These are phyloP conservation scores for Lontra canadensis DNA, from an alignment of 2,113 vertebrate genomes.

Conservation along the genomic window DNA sequence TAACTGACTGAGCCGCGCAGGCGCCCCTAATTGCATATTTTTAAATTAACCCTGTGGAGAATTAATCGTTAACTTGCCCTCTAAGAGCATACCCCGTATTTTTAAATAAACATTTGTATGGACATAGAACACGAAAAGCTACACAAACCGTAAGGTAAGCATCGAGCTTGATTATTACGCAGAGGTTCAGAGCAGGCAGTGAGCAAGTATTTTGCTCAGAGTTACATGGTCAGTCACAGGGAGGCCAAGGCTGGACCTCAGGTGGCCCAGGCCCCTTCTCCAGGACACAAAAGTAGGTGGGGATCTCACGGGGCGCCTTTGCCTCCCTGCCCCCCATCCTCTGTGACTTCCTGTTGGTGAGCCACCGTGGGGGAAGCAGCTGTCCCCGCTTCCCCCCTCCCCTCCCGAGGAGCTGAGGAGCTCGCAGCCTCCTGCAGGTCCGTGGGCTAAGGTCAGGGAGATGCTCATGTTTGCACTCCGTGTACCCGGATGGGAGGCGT, in stretches of 20 bases:
- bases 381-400: neutral
- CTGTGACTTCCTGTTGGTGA: neutral
- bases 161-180: fast-evolving
- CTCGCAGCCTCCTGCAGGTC: neutral
- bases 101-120: neutral
- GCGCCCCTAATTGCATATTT: neutral
- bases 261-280: neutral
- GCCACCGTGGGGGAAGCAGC: neutral
- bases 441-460: neutral
- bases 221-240: neutral
- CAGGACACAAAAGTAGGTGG: neutral
- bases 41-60: neutral
- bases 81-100: neutral
- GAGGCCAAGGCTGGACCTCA: neutral
- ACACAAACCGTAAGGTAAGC: fast-evolving
- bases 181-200: neutral
- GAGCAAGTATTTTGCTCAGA: neutral
- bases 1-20: neutral
- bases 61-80: neutral
- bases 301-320: fast-evolving
- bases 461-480: neutral
- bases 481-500: neutral
- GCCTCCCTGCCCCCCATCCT: neutral
- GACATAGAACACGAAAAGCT: neutral
- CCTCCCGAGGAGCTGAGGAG: neutral